These are phyloP conservation scores for Drosophila ogumai DNA, from an alignment of 1,140 invertebrate species.

Conservation along the genomic window DNA sequence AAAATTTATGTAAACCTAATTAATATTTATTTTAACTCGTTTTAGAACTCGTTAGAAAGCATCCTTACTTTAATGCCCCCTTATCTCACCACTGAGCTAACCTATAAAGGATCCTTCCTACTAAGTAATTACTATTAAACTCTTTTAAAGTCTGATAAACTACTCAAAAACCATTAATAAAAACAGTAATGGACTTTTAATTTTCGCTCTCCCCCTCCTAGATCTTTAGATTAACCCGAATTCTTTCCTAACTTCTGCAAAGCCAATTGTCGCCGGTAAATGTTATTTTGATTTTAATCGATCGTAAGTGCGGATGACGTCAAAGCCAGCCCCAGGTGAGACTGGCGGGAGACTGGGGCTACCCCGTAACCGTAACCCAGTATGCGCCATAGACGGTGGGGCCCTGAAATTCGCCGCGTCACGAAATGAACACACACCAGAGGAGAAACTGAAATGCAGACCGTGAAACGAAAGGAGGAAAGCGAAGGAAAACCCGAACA, in stretches of 20 bases:
- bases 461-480: conserved; percentile 6
- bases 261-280: conserved; percentile 50
- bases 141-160: neutral
- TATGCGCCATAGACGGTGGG: conserved; percentile 33
- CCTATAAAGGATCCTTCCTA: too few species aligned
- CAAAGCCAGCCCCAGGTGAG: conserved; percentile 24
- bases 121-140: neutral
- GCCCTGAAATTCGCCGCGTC: conserved; percentile 72
- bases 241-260: conserved; percentile 16
- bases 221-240: conserved; percentile 11
- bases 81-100: neutral
- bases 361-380: conserved; percentile 47
- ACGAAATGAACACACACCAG: conserved; percentile 39
- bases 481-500: conserved; percentile 56
- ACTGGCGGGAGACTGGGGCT: conserved; percentile 8
- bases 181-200: conserved; percentile 27
- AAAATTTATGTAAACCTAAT: neutral
- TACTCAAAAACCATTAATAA: neutral
- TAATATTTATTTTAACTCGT: neutral
- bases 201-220: neutral
- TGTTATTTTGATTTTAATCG: conserved; percentile 69
- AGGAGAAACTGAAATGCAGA: conserved; percentile 14
- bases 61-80: too few species aligned
- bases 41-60: neutral
- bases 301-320: conserved; percentile 59